These are phyloP conservation scores for Hydropsyche betteni DNA, from an alignment of 2,888 invertebrate genomes.

Conservation along the genomic window DNA sequence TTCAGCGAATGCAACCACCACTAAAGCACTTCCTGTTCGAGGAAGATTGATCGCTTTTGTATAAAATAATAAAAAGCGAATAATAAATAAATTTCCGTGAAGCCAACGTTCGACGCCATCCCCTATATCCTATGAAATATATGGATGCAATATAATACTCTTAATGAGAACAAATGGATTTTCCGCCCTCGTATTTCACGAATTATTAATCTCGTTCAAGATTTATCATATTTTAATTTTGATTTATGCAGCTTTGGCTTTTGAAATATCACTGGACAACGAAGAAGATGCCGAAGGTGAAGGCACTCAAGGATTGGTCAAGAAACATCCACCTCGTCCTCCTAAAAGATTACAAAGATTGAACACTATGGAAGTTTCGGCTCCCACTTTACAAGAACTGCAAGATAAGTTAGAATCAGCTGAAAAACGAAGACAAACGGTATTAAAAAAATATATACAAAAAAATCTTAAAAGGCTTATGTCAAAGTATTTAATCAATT, in stretches of 20 bases:
- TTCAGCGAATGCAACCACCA: not conserved
- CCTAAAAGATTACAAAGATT: conserved; percentile 74
- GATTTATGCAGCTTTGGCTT: conserved; percentile 65
- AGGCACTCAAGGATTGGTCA: conserved; percentile 60
- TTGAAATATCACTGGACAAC: conserved; percentile 67
- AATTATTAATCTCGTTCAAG: too few relatives aligned
- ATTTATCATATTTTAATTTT: too few relatives aligned
- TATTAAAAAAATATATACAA: conserved; percentile 51
- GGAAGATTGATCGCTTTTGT: not conserved
- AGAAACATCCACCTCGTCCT: conserved; percentile 74
- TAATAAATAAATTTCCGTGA: conserved; percentile 20
- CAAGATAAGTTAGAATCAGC: conserved; percentile 78
- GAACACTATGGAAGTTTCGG: conserved; percentile 69
- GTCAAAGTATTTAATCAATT: too few relatives aligned
- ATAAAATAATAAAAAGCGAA: not conserved
- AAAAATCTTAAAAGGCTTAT: conserved; percentile 46
- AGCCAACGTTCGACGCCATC: too few relatives aligned
- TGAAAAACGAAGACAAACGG: conserved; percentile 73
- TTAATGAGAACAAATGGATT: too few relatives aligned
- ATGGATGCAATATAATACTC: too few relatives aligned
- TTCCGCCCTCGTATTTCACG: too few relatives aligned
- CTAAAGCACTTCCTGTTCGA: conserved; percentile 6
- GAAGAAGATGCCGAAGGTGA: conserved; percentile 56
- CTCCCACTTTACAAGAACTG: conserved; percentile 70
- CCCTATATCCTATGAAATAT: not conserved